Conservation (phyloP, 2,888 invertebrate genomes). For the Chloroclysta siterata region DNA sequence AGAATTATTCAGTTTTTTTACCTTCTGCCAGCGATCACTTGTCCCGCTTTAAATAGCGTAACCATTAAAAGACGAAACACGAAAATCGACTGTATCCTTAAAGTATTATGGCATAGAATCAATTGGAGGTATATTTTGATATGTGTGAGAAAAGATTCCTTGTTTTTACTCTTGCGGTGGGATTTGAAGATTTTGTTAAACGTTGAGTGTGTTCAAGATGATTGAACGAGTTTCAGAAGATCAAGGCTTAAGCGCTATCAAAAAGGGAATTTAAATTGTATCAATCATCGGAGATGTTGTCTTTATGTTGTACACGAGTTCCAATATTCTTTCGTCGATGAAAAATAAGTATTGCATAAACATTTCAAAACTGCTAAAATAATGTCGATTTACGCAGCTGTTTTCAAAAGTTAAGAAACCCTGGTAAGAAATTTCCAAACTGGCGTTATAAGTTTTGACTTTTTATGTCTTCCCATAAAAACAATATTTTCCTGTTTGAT, state of each 20-base stretch:
- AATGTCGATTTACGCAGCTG: slow-evolving; percentile 1
- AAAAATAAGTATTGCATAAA: neutral
- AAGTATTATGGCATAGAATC: slow-evolving; percentile 14
- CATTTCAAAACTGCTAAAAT: neutral
- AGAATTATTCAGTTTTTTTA: slow-evolving; percentile 76
- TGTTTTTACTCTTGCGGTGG: slow-evolving; percentile 73
- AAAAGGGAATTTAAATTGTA: slow-evolving; percentile 16
- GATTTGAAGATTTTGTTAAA: slow-evolving; percentile 75
- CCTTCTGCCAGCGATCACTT: slow-evolving; percentile 61
- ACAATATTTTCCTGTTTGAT: slow-evolving; percentile 32
- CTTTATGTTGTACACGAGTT: neutral
- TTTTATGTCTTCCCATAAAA: slow-evolving; percentile 39
- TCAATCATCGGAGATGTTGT: slow-evolving; percentile 12
- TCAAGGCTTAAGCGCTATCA: slow-evolving; percentile 28
- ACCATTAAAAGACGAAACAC: slow-evolving; percentile 40
- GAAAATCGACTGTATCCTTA: slow-evolving; percentile 24
- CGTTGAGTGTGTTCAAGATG: slow-evolving; percentile 67
- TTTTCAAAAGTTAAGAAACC: slow-evolving; percentile 11
- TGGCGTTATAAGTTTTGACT: slow-evolving; percentile 34
- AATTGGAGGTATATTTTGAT: slow-evolving; percentile 35
- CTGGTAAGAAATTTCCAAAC: slow-evolving; percentile 33
- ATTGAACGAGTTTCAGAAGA: slow-evolving; percentile 52
- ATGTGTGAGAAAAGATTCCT: slow-evolving; percentile 61
- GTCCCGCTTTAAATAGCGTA: slow-evolving; percentile 53
- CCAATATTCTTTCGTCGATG: neutral